Evolutionary conservation across 1,140 invertebrate species (phyloP), one percentile per base, ranked within the genome.

Genomic region (Caenorhabditis latens): DNA sequence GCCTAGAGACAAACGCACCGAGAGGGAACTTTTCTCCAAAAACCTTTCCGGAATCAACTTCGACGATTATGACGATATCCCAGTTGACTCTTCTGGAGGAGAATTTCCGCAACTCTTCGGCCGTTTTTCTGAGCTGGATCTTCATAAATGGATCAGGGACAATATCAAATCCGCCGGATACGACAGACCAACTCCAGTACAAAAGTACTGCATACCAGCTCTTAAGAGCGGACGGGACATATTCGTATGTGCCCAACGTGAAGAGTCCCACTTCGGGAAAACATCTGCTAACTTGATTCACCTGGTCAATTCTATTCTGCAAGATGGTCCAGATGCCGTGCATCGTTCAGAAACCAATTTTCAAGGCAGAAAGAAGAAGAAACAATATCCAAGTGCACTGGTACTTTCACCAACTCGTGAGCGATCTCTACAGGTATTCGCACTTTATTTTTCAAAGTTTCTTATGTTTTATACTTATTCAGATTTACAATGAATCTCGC

Each of bases 11-110:
- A 84, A 88, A 19, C 65, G 58, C 13, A 43, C 75, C 21, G 87
- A 88, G 65, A 14, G 63, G 19, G 88, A 89, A 14, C 86, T 86
- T 8, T 85, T 86, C 40, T 55, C 84, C 48, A 63, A 46, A 32
- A 53, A 42, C 46, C 79, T 87, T 85, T 89, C 95, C 87, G 98
- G 98, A 86, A 99, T 99, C 94, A 99, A 99, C 94, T 99, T 99
- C 95, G 97, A 97, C 94, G 98, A 99, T 94, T 99, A 99, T 94
- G 98, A 99, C 95, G 97, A 99, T 95, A 99, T 99, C 93, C 98
- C 98, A 91, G 98, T 99, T 93, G 97, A 99, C 94, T 97, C 97
- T 91, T 99, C 97, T 93, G 98, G 98, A 75, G 95, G 98, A 43
- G 95, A 96, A 93, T 95, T 96, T 91, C 97, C 98, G 85, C 93